Percentiles rank a stretch among this genome's conserved stretches.
Evolutionary conservation across 2,797 vertebrate genomes (phyloP).

Genomic region (Octomys mimax): DNA sequence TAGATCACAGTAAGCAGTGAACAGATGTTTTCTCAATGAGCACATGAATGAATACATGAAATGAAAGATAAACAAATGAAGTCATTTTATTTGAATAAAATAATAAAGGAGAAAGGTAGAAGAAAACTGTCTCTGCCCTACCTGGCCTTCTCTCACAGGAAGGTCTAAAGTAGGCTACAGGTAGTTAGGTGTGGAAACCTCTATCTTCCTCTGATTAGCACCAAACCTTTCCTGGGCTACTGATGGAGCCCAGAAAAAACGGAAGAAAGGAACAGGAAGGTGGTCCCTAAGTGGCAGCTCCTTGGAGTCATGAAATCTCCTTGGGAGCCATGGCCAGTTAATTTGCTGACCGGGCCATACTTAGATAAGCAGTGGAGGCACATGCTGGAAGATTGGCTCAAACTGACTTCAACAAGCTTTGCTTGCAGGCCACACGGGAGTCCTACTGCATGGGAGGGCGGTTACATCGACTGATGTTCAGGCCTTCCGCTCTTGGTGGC

Average conservation of each 20-base stretch:
- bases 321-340: constrained; percentile 72
- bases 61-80: constrained; percentile 38
- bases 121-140: neutral
- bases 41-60: neutral
- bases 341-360: constrained; percentile 82
- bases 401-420: constrained; percentile 67
- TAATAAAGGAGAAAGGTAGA: neutral
- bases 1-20: neutral
- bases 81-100: constrained; percentile 43
- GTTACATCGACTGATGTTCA: constrained; percentile 69
- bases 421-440: constrained; percentile 75
- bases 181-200: constrained; percentile 19
- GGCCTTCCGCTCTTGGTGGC: constrained; percentile 79
- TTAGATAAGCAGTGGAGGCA: constrained; percentile 76
- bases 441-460: constrained; percentile 63
- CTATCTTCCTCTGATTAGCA: neutral
- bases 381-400: constrained; percentile 65
- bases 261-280: neutral
- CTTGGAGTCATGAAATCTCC: constrained; percentile 60
- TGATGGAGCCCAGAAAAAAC: neutral
- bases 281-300: neutral
- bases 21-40: constrained; percentile 50
- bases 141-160: neutral
- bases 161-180: neutral
- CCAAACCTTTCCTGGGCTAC: neutral